These are phyloP conservation scores for Propithecus perrieri DNA, from an alignment of 2,797 vertebrate species.

Conservation along the genomic window DNA sequence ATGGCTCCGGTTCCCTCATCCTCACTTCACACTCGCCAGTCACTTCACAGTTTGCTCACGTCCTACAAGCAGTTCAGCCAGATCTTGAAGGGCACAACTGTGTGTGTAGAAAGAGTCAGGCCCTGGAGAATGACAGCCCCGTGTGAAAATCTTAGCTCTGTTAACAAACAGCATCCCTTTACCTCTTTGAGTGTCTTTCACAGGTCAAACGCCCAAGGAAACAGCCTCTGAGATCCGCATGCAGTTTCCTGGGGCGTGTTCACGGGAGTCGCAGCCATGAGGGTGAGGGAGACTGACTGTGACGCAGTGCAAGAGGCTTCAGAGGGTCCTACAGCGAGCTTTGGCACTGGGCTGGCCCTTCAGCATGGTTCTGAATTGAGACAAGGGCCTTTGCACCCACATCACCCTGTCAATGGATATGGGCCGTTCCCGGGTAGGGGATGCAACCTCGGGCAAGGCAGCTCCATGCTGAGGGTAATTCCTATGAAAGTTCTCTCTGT, in stretches of 20 bases:
- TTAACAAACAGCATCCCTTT: not conserved
- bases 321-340: not conserved
- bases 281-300: not conserved
- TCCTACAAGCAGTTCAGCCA: not conserved
- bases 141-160: not conserved
- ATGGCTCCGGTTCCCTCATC: not conserved
- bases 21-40: fast-evolving
- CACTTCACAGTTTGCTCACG: not conserved
- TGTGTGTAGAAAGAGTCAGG: not conserved
- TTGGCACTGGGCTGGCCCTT: not conserved
- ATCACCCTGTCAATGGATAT: not conserved
- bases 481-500: not conserved
- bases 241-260: not conserved
- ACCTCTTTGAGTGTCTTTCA: not conserved
- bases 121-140: not conserved
- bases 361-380: not conserved
- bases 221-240: not conserved
- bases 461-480: not conserved
- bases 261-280: not conserved
- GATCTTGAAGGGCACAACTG: not conserved
- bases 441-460: not conserved
- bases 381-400: not conserved
- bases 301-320: not conserved
- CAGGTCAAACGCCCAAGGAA: not conserved
- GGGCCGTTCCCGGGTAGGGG: not conserved